A percentile compares a stretch with the other conserved stretches of the same genome.
phyloP scores from a whole-genome alignment of 2,797 vertebrate genomes.

The Acanthurus tractus region DNA sequence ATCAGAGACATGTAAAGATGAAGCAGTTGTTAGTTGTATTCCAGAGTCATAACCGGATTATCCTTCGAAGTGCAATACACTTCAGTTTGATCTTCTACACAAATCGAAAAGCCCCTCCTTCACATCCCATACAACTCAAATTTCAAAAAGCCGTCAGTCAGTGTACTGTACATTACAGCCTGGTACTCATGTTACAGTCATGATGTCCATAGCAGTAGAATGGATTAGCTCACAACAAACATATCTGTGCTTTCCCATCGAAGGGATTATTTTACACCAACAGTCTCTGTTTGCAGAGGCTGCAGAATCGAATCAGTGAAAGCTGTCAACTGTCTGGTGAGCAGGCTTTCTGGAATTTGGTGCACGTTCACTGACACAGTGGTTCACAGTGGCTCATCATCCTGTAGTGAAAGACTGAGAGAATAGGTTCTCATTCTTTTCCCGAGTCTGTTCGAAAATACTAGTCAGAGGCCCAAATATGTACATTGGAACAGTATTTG shows the following conservation, averaged over 20 bases:
- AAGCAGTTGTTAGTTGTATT: constrained; percentile 19
- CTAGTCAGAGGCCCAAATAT: neutral
- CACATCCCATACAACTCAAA: constrained; percentile 67
- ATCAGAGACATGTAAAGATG: constrained; percentile 48
- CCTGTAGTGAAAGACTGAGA: neutral
- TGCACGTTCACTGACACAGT: constrained; percentile 50
- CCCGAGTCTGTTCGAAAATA: neutral
- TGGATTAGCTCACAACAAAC: constrained; percentile 53
- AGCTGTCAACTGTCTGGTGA: constrained; percentile 52
- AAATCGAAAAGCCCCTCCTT: constrained; percentile 38
- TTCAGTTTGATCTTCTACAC: constrained; percentile 26
- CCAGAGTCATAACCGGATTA: constrained; percentile 18
- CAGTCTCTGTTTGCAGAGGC: constrained; percentile 60
- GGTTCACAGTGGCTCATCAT: constrained; percentile 63
- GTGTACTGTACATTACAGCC: constrained; percentile 32
- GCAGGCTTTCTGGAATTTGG: constrained; percentile 76
- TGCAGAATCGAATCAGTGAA: constrained; percentile 47
- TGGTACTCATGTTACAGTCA: constrained; percentile 59
- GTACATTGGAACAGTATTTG: constrained; percentile 5
- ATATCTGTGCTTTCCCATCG: constrained; percentile 49
- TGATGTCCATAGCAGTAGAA: constrained; percentile 48
- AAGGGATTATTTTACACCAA: constrained; percentile 65
- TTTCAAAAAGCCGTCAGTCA: constrained; percentile 70
- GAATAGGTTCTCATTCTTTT: constrained; percentile 4
- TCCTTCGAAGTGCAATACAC: constrained; percentile 31